phyloP scores from a whole-genome alignment of 2,113 vertebrate species.

The Psittacus erithacus region DNA sequence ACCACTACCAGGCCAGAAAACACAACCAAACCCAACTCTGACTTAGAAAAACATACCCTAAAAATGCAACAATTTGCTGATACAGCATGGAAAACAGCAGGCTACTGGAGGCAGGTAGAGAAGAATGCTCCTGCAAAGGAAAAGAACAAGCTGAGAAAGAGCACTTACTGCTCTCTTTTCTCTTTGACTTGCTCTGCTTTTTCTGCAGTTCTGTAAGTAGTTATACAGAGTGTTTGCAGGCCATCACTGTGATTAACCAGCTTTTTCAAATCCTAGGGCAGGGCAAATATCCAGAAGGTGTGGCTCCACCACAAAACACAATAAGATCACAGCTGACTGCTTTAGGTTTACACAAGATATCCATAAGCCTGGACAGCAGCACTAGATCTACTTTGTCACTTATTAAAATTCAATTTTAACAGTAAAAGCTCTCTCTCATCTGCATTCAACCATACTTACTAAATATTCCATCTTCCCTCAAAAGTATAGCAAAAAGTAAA shows the following conservation, averaged over 20 bases:
- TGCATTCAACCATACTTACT: background rate
- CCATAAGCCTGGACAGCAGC: background rate
- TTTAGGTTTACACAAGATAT: background rate
- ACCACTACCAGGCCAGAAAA: accelerated
- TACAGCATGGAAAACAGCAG: background rate
- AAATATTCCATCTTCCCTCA: background rate
- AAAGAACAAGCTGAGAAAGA: background rate
- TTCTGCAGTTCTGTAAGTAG: background rate
- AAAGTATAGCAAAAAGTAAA: background rate
- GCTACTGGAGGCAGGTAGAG: background rate
- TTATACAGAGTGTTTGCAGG: background rate
- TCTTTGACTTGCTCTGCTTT: background rate
- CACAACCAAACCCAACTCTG: background rate
- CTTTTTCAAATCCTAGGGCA: background rate
- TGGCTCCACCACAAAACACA: background rate
- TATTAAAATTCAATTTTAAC: background rate
- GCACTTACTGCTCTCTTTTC: background rate
- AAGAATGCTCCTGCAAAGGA: background rate
- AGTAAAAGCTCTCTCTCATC: background rate
- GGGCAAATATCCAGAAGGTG: background rate
- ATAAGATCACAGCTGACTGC: background rate
- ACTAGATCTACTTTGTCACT: background rate
- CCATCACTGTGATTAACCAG: background rate
- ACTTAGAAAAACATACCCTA: background rate
- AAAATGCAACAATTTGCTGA: background rate